Base-by-base conservation (phyloP, 2,888 invertebrate genomes). In the Harpalus rubripes region DNA sequence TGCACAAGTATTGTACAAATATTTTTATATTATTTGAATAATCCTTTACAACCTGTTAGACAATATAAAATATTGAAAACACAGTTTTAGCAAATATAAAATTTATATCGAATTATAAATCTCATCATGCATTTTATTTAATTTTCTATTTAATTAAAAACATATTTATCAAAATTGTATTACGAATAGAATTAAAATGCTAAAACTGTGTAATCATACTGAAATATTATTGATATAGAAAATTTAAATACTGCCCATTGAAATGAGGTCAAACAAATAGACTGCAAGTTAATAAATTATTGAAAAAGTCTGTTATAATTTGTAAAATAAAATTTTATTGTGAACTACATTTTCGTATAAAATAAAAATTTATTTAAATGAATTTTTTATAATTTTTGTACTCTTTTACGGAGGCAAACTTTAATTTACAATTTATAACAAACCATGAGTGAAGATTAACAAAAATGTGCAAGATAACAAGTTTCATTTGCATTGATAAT, bases 401-500 rank as follows among this genome's bases (percentile, higher is more conserved):
- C 58, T 78, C 32, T 74, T 18, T 18, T 26, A 58, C 10, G 10
- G 16, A 78, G 56, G n/a, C n/a, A 52, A 74, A 74, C 52, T 26
- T 78, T n/a, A 58, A 26, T 78, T 78, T 78, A 32, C 78, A 78
- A 58, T 58, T 78, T 56, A 12, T 78, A n/a, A 76, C 78, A 22
- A 58, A 58, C n/a, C 15, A 16, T 76, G n/a, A 58, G 15, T 78
- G 44, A 74, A 74, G 10, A 44, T 74, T 16, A 74, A 74, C 44
- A 79, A 83, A 59, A 76, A 76, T 85, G 85, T 82, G 78, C 82
- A 85, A 85, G 85, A 81, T 81, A 74, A 74, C 41, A 85, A 74
- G 76, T 82, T 68, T 85, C 58, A 85, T 79, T 85, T 85, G 85
- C 85, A 85, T 85, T 85, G 88, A 88, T 26, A 88, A 86, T 88